Evolutionary conservation across 2,113 vertebrate genomes (phyloP).

Genomic region (Macrotis lagotis): DNA sequence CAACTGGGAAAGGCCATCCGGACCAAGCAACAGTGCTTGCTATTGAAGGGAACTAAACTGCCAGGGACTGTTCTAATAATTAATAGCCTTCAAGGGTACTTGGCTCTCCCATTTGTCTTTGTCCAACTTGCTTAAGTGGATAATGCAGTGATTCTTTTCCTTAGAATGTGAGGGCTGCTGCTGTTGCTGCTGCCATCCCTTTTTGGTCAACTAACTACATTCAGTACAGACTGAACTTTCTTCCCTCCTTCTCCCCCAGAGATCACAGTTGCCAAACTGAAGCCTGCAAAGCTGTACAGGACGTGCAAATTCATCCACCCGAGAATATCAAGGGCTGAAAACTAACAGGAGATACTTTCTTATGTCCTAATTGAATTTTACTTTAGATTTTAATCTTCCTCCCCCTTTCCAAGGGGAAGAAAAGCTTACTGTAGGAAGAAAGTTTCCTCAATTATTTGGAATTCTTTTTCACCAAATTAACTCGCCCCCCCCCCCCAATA

Average conservation of each 20-base stretch:
- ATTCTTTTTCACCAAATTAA: neutral
- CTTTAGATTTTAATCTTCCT: neutral
- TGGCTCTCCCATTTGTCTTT: accelerated
- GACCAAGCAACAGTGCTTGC: conserved; percentile 30
- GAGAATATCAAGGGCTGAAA: neutral
- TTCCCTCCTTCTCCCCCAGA: conserved; percentile 16
- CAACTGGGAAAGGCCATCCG: neutral
- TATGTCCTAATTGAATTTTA: neutral
- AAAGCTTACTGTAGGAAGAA: neutral
- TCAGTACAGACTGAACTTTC: conserved; percentile 39
- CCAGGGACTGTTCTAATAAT: conserved; percentile 26
- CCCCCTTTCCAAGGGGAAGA: too few species aligned
- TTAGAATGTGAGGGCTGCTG: conserved; percentile 24
- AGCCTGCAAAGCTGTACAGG: conserved; percentile 44
- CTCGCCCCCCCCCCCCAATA: neutral
- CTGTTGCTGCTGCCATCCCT: neutral
- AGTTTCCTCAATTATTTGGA: neutral
- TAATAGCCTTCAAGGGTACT: conserved; percentile 3
- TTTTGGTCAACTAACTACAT: conserved; percentile 33
- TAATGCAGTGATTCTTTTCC: conserved; percentile 58
- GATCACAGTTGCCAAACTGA: conserved; percentile 16
- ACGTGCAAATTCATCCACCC: conserved; percentile 41
- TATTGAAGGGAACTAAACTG: neutral
- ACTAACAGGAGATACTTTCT: neutral
- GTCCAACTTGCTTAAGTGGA: neutral